A percentile compares a stretch with the other conserved stretches of the same genome.
Evolutionary conservation across 2,113 vertebrate genomes (phyloP).

Genomic region (Stomatorhinus ivindoensis): DNA sequence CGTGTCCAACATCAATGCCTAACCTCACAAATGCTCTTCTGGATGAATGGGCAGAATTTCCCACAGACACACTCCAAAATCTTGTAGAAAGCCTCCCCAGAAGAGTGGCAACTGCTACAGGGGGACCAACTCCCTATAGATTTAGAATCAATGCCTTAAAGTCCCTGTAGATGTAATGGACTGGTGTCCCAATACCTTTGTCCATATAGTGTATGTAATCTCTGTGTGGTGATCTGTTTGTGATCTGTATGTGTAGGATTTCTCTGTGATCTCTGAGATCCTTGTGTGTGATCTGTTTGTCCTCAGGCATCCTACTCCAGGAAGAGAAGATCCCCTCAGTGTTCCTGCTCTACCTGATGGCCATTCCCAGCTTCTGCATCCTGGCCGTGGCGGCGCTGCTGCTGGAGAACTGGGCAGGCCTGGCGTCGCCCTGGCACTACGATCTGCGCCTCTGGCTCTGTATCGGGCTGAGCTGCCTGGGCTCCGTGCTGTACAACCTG

Average conservation of each 20-base stretch:
- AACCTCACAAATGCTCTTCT: neutral
- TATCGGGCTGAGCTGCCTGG: constrained; percentile 85
- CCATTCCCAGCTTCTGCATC: constrained; percentile 91
- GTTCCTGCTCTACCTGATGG: constrained; percentile 84
- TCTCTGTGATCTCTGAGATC: neutral
- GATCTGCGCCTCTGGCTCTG: constrained; percentile 77
- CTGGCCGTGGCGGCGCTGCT: constrained; percentile 71
- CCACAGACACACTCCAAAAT: neutral
- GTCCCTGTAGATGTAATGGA: neutral
- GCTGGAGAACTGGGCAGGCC: constrained; percentile 73
- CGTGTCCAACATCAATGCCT: too few species aligned
- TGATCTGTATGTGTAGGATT: too few species aligned
- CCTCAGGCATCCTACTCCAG: constrained; percentile 79
- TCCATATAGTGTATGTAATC: neutral
- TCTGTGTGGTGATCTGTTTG: neutral
- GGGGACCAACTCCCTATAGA: neutral
- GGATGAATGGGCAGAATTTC: neutral
- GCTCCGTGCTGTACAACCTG: constrained; percentile 92
- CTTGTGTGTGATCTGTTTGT: neutral
- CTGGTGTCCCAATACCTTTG: neutral
- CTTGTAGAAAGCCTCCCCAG: neutral
- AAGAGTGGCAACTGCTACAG: neutral
- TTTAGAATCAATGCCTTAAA: neutral
- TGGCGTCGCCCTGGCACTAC: constrained; percentile 59
- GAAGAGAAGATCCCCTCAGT: constrained; percentile 83